Conservation (phyloP, 2,797 vertebrate species). For the Ptychobarbus kaznakovi region DNA sequence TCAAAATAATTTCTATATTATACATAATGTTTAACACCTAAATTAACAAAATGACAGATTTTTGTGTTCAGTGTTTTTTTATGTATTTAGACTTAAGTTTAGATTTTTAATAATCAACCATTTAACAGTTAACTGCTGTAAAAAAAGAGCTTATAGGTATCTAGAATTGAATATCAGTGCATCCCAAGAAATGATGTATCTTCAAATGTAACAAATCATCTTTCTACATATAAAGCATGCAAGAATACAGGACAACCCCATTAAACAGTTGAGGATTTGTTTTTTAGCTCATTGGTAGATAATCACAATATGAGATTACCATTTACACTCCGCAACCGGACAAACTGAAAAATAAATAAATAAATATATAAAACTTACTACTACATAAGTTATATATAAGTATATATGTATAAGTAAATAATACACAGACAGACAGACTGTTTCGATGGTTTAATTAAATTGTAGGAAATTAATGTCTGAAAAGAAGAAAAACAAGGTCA, state of each 20-base stretch:
- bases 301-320: background rate
- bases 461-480: background rate
- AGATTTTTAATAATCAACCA: background rate
- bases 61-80: background rate
- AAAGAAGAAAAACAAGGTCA: conserved; percentile 2
- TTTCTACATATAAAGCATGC: background rate
- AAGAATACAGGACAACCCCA: background rate
- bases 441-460: background rate
- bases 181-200: background rate
- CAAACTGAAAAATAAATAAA: too few relatives aligned
- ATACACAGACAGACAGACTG: too few relatives aligned
- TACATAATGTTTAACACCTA: background rate
- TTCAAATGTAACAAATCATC: background rate
- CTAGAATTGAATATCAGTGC: background rate
- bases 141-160: background rate
- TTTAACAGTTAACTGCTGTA: background rate
- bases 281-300: too few relatives aligned
- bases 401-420: too few relatives aligned
- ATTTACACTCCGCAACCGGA: background rate
- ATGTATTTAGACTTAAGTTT: too few relatives aligned
- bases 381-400: too few relatives aligned
- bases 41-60: background rate
- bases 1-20: background rate
- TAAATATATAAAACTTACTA: too few relatives aligned
- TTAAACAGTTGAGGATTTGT: background rate